Evolutionary conservation across 1,140 invertebrate species (phyloP), one percentile per base, ranked within the genome.

Genomic region (Caerostris darwini): DNA sequence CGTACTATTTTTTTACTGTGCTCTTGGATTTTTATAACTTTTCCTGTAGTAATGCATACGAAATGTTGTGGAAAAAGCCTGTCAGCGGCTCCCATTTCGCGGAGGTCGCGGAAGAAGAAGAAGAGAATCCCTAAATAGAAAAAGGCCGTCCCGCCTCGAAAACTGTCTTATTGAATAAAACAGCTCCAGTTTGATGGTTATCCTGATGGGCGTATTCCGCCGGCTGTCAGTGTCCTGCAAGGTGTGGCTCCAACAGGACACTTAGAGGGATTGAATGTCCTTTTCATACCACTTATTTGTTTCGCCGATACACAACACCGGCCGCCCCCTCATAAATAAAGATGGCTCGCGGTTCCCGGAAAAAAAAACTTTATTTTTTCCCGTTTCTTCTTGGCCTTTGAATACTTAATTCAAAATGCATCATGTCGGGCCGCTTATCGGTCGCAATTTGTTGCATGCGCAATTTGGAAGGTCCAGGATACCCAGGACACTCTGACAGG

Each of bases 261-360:
- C 90, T 91, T 81, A 91, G 57, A 77, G 59, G 57, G 90, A 91
- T 91, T 91, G 90, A 61, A 91, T 91, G 90, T 91, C 90, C 50
- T 77, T 71, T 90, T 90, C 77, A 90, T 90, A 8, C 88, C 88
- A 59, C 90, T 82, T 91, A 91, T 91, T 91, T 91, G 77, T 82
- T 91, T 81, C 69, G 14, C 12, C 69, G 90, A 91, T 58, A 91
- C 56, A 91, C 90, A 58, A 81, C 19, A 10, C 64, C n/a, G 64
- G 34, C 19, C 86, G 61, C 59, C 53, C 14, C 34, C 58, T 88
- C 86, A 88, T 88, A 88, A 88, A 88, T 88, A 88, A 88, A 61
- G 64, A 64, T 58, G 86, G 86, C 19, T 53, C 10, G 8, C 50
- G 54, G 71, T 77, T 77, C 53, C 12, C 5, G 10, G 71, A 50